Percentiles rank a stretch among this genome's conserved stretches.
phyloP scores from a whole-genome alignment of 2,888 invertebrate species.

The Melieria omissa region DNA sequence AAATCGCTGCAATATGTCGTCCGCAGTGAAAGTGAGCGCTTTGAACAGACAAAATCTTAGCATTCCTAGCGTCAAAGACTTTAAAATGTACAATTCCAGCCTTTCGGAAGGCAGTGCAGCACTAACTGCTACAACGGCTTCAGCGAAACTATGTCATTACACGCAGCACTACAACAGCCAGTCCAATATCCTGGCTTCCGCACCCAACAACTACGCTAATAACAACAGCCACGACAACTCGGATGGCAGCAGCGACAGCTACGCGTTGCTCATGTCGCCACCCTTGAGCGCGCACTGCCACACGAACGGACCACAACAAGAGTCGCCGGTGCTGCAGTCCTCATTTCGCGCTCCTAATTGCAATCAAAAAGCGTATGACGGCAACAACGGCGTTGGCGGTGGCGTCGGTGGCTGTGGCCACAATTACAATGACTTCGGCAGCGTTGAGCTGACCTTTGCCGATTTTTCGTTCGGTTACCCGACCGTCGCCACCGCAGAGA shows the following conservation, averaged over 20 bases:
- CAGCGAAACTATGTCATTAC: too few species aligned
- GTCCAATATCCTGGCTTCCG: constrained; percentile 32
- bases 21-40: constrained; percentile 53
- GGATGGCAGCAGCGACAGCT: constrained; percentile 34
- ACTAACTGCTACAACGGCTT: constrained; percentile 19
- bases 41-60: constrained; percentile 44
- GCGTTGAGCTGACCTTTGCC: constrained; percentile 57
- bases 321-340: background rate
- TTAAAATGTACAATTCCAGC: constrained; percentile 39
- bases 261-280: constrained; percentile 52
- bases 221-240: constrained; percentile 36
- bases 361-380: constrained; percentile 47
- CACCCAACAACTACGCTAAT: constrained; percentile 27
- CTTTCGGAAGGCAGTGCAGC: constrained; percentile 10
- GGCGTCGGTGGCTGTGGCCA: constrained; percentile 37
- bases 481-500: constrained; percentile 53
- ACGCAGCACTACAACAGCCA: constrained; percentile 5
- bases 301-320: background rate
- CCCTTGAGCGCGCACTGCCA: constrained; percentile 53
- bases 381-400: constrained; percentile 5
- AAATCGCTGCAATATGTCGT: constrained; percentile 49
- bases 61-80: constrained; percentile 46
- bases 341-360: constrained; percentile 51
- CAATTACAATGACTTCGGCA: constrained; percentile 49
- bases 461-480: constrained; percentile 58